Evolutionary conservation across 2,888 invertebrate genomes (phyloP).

Genomic region (Gortyna flavago): DNA sequence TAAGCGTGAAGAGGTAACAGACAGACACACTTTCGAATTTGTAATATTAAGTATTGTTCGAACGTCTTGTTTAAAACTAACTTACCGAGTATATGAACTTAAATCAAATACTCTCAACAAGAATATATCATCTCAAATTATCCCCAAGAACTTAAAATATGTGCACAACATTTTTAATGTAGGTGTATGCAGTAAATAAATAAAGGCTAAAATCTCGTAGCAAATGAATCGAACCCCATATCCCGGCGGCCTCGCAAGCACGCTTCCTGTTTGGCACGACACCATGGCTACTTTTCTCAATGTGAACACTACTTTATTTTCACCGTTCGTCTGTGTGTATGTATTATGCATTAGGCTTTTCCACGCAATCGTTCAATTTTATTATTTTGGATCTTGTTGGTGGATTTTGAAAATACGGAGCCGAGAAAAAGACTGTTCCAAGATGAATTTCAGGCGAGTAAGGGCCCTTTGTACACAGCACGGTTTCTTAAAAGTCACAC

Average conservation of each 20-base stretch:
- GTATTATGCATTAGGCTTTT: slow-evolving; percentile 61
- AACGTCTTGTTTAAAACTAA: not conserved
- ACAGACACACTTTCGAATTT: too few relatives aligned
- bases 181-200: slow-evolving; percentile 69
- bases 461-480: not conserved
- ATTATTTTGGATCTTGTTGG: slow-evolving; percentile 44
- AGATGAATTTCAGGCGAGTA: not conserved
- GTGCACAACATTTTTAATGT: slow-evolving; percentile 53
- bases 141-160: slow-evolving; percentile 40
- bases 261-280: slow-evolving; percentile 90
- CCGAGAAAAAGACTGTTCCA: not conserved
- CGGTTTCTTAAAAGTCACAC: too few relatives aligned
- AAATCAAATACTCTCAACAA: slow-evolving; percentile 25
- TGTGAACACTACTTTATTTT: slow-evolving; percentile 76
- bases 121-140: slow-evolving; percentile 16
- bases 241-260: slow-evolving; percentile 84
- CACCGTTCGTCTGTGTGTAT: slow-evolving; percentile 64
- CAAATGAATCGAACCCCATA: slow-evolving; percentile 85
- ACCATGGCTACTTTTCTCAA: slow-evolving; percentile 84
- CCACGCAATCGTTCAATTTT: slow-evolving; percentile 51
- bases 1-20: too few relatives aligned
- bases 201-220: slow-evolving; percentile 80
- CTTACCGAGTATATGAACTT: slow-evolving; percentile 1
- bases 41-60: too few relatives aligned
- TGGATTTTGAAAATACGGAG: slow-evolving; percentile 19